These are phyloP conservation scores for Euphydryas editha DNA, from an alignment of 2,888 invertebrate species.

Conservation along the genomic window DNA sequence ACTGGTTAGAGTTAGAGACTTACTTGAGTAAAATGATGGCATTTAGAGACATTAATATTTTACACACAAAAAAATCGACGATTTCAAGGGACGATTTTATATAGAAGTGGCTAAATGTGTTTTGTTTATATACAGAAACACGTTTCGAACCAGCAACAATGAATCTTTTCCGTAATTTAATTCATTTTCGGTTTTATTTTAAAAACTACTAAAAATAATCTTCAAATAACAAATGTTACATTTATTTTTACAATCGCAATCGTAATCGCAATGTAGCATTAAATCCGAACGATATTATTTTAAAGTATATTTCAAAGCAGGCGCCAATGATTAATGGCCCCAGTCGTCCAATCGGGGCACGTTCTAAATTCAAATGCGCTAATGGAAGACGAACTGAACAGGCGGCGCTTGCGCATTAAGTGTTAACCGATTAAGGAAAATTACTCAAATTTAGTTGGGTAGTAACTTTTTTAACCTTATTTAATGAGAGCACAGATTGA, in stretches of 20 bases:
- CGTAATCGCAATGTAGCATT: slow-evolving; percentile 33
- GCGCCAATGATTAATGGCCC: slow-evolving; percentile 75
- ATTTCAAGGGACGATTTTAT: too few species aligned
- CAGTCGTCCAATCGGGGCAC: slow-evolving; percentile 62
- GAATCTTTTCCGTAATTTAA: too few species aligned
- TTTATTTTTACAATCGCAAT: slow-evolving; percentile 27
- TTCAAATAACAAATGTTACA: background rate
- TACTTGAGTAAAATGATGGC: too few species aligned
- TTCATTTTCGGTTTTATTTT: too few species aligned
- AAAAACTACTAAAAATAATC: too few species aligned
- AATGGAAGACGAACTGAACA: slow-evolving; percentile 74
- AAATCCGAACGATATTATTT: slow-evolving; percentile 38
- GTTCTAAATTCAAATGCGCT: slow-evolving; percentile 79
- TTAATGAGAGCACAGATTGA: background rate
- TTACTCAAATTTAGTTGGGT: slow-evolving; percentile 17
- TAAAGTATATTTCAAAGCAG: slow-evolving; percentile 49
- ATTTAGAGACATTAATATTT: too few species aligned
- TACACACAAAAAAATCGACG: too few species aligned
- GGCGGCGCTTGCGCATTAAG: slow-evolving; percentile 67
- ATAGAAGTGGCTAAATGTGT: too few species aligned
- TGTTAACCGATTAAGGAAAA: slow-evolving; percentile 54
- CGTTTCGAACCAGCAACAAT: too few species aligned
- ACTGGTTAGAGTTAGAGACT: too few species aligned
- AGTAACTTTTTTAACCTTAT: background rate
- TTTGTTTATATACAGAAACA: too few species aligned